A percentile compares a stretch with the other conserved stretches of the same genome.
Conservation (phyloP, 2,888 invertebrate genomes). For the Dasysyrphus tricinctus region DNA sequence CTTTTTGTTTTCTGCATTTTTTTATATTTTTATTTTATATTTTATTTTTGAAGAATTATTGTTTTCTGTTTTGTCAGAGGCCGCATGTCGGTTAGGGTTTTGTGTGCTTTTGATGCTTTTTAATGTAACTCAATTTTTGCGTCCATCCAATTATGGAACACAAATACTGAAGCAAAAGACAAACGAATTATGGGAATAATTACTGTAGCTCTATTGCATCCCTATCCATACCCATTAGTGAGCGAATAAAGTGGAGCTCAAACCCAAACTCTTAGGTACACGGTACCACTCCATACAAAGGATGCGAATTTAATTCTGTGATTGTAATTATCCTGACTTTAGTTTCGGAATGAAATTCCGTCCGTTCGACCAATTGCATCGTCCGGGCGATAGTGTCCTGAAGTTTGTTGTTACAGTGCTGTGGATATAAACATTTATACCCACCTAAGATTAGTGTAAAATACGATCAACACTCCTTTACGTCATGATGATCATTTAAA, state of each 20-base stretch:
- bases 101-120: conserved; percentile 46
- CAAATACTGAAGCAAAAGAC: conserved; percentile 70
- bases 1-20: conserved; percentile 47
- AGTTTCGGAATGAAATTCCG: conserved; percentile 21
- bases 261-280: neutral
- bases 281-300: conserved; percentile 34
- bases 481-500: too few species aligned
- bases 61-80: conserved; percentile 65
- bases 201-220: conserved; percentile 54
- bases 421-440: neutral
- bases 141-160: conserved; percentile 70
- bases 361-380: conserved; percentile 27
- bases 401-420: conserved; percentile 16
- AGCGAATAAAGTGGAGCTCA: neutral
- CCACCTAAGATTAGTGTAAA: too few species aligned
- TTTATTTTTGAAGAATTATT: conserved; percentile 49
- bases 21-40: neutral
- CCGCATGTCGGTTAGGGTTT: conserved; percentile 27
- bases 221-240: neutral
- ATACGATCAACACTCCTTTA: too few species aligned
- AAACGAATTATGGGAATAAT: conserved; percentile 74
- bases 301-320: conserved; percentile 71
- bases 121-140: conserved; percentile 74
- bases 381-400: conserved; percentile 8
- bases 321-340: conserved; percentile 72